Base-by-base conservation (phyloP, 2,888 invertebrate species). In the Sericinus montela region DNA sequence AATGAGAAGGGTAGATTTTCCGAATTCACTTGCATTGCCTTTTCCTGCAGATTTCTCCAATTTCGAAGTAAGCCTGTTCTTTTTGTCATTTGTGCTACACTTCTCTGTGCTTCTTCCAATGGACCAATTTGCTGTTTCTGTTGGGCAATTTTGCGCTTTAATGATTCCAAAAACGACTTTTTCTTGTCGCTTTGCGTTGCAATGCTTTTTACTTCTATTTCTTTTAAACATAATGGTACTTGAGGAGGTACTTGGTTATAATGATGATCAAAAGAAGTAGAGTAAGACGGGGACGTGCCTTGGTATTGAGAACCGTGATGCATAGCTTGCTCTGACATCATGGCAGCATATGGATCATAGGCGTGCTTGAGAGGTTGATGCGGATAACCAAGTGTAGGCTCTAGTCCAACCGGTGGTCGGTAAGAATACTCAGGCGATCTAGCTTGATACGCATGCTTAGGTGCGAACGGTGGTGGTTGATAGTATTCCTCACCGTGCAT, bases 201-300 rank as follows among this genome's bases (percentile, higher is more conserved):
- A 32, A 70, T 78, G 54, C 80, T 87, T 58, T 80, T 85, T 0
- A 87, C 83, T 72, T 87, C 87, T 39, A 87, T 72, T 60, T 87
- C 85, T 56, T 80, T 84, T 1, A 87, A 58, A 51, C 85, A 85
- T 0, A 86, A 55, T 1, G 84, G 84, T 8, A 75, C 68, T 59
- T 77, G 80, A 5, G 62, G 59, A 10, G 52, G 72, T 29, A 60
- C 53, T 30, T 62, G 66, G 11, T 57, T 58, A 52, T 62, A 71
- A 14, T 54, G 47, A 4, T 44, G 51, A 7, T 60, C 55, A 40
- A 53, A 57, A 41, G 53, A 54, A 13, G 52, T 37, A 8, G 54
- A 23, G 42, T 45, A 53, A 6, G 45, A 52, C 10, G 52, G 38
- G 29, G 51, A 37, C 7, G 45, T 51, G 14, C 19, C 34, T 35